phyloP scores from a whole-genome alignment of 2,797 vertebrate species.

The Poecile montanus region DNA sequence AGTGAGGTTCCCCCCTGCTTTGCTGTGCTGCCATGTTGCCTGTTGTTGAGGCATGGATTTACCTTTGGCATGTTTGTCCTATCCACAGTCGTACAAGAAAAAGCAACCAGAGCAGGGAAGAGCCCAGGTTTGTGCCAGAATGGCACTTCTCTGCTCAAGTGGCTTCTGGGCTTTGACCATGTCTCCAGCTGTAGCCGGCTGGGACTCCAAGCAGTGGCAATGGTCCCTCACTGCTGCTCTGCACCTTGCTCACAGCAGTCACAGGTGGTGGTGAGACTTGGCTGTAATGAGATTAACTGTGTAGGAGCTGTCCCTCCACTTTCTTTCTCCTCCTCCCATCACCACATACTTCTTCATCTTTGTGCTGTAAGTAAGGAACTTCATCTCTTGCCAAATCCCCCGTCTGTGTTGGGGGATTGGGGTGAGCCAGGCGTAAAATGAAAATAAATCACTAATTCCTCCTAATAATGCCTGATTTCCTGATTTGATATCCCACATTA shows the following conservation, averaged over 20 bases:
- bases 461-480: slow-evolving; percentile 84
- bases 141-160: not conserved
- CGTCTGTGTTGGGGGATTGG: slow-evolving; percentile 56
- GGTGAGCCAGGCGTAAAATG: slow-evolving; percentile 78
- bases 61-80: not conserved
- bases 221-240: not conserved
- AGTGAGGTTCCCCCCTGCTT: not conserved
- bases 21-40: not conserved
- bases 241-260: not conserved
- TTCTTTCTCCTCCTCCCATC: not conserved
- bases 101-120: not conserved
- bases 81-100: rapidly evolving
- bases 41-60: not conserved
- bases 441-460: slow-evolving; percentile 83
- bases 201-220: rapidly evolving
- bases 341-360: slow-evolving; percentile 1
- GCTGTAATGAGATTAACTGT: not conserved
- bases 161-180: not conserved
- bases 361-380: slow-evolving; percentile 24
- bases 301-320: not conserved
- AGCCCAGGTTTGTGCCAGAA: not conserved
- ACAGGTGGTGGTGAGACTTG: not conserved
- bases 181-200: rapidly evolving
- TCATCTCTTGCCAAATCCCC: slow-evolving; percentile 61
- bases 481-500: slow-evolving; percentile 85